Evolutionary conservation across 1,140 invertebrate species (phyloP).

Genomic region (Danaus melanippus): DNA sequence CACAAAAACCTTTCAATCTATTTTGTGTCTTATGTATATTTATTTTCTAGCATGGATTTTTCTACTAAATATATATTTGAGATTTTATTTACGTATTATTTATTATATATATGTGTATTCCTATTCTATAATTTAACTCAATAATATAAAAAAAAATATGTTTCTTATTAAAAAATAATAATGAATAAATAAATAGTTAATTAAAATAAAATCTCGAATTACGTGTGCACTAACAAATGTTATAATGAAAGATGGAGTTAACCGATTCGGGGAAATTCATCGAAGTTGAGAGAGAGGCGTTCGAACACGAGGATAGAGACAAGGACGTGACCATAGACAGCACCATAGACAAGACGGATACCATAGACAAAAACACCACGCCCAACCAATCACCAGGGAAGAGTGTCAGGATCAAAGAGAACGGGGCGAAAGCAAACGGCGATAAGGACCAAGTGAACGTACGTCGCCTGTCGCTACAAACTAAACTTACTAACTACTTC

Average conservation of each 20-base stretch:
- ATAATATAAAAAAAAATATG: constrained; percentile 17
- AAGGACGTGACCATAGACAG: constrained; percentile 15
- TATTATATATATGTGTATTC: constrained; percentile 1
- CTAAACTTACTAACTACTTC: too few species aligned
- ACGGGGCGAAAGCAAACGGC: constrained; percentile 55
- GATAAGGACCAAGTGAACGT: constrained; percentile 40
- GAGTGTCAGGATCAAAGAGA: constrained; percentile 62
- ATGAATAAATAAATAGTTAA: too few species aligned
- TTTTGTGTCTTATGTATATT: not conserved
- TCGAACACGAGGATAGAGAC: constrained; percentile 22
- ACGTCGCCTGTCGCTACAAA: constrained; percentile 12
- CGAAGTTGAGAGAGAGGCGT: constrained; percentile 59
- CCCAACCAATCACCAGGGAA: constrained; percentile 57
- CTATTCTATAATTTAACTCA: constrained; percentile 6
- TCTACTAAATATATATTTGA: constrained; percentile 7
- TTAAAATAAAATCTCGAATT: constrained; percentile 16
- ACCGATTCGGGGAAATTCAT: constrained; percentile 72
- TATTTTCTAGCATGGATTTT: constrained; percentile 10
- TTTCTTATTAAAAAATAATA: not conserved
- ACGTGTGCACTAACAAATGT: constrained; percentile 16
- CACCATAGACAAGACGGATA: constrained; percentile 25
- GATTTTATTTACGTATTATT: constrained; percentile 4
- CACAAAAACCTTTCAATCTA: not conserved
- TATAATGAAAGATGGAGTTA: constrained; percentile 62
- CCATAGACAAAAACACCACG: constrained; percentile 22